Percentiles rank a stretch among this genome's conserved stretches.
These are phyloP conservation scores for Sarcoramphus papa DNA, from an alignment of 2,797 vertebrate genomes.

Conservation along the genomic window DNA sequence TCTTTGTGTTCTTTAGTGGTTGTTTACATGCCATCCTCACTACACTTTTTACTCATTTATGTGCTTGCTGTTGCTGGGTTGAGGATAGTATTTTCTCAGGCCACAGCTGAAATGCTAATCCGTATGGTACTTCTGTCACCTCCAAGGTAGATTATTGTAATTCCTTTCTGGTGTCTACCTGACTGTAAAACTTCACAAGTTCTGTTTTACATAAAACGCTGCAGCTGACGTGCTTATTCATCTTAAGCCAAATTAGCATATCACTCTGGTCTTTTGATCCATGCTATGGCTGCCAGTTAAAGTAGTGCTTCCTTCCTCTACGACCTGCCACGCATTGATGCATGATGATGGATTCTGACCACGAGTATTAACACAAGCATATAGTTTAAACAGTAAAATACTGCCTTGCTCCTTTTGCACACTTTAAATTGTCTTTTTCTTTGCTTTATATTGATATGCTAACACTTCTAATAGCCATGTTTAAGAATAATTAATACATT, in stretches of 20 bases:
- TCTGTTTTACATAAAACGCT: conserved; percentile 51
- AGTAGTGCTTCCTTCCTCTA: not conserved
- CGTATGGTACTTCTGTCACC: conserved; percentile 34
- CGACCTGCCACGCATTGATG: not conserved
- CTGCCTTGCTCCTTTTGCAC: not conserved
- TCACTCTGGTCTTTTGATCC: conserved; percentile 51
- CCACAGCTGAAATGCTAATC: conserved; percentile 37
- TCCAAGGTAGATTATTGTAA: conserved; percentile 52
- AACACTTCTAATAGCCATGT: not conserved
- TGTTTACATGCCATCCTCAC: not conserved
- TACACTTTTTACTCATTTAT: not conserved
- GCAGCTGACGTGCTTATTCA: conserved; percentile 19
- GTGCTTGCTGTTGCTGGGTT: not conserved
- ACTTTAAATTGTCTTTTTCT: not conserved
- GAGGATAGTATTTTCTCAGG: conserved; percentile 33
- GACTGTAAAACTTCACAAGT: conserved; percentile 51
- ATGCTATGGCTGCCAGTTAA: conserved; percentile 19
- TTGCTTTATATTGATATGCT: conserved; percentile 17
- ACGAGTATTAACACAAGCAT: conserved; percentile 15
- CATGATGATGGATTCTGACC: not conserved
- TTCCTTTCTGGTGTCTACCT: conserved; percentile 51
- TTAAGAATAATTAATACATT: conserved; percentile 25
- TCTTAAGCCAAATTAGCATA: conserved; percentile 58
- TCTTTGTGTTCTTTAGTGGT: not conserved
- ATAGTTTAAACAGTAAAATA: conserved; percentile 17